A percentile compares a stretch with the other conserved stretches of the same genome.
Conservation (phyloP, 1,140 invertebrate species). For the Caenorhabditis tropicalis region DNA sequence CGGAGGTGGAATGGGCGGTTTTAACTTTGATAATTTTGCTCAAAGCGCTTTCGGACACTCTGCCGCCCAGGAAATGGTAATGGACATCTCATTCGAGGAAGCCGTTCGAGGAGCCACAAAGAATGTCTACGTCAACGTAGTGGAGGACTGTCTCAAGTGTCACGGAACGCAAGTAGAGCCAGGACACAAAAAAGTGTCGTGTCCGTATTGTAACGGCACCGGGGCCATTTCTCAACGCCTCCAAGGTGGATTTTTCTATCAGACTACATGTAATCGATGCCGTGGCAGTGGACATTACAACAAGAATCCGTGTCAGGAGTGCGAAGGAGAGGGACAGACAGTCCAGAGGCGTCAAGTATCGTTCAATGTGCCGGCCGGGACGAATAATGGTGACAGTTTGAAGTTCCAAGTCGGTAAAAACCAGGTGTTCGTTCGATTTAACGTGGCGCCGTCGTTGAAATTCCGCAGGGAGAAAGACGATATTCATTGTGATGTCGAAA, state of each 20-base stretch:
- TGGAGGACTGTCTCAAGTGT: conserved; percentile 91
- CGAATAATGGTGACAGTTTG: conserved; percentile 83
- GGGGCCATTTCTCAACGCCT: conserved; percentile 75
- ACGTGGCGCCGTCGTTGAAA: conserved; percentile 87
- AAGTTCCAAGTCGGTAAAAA: conserved; percentile 84
- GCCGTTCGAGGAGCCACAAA: conserved; percentile 79
- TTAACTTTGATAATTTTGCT: conserved; percentile 52
- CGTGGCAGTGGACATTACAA: conserved; percentile 86
- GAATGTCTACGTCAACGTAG: conserved; percentile 80
- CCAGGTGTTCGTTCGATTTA: conserved; percentile 67
- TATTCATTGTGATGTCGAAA: conserved; percentile 75
- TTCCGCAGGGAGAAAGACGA: conserved; percentile 91
- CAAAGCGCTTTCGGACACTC: conserved; percentile 41
- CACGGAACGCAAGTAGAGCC: conserved; percentile 83
- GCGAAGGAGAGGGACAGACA: conserved; percentile 88
- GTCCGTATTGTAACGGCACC: conserved; percentile 93
- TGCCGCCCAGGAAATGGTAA: conserved; percentile 46
- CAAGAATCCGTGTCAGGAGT: conserved; percentile 88
- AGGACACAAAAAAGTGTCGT: conserved; percentile 83
- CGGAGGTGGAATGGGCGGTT: conserved; percentile 33
- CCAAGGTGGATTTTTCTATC: conserved; percentile 91
- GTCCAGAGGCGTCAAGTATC: conserved; percentile 87
- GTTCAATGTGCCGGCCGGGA: conserved; percentile 93
- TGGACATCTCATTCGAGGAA: conserved; percentile 92
- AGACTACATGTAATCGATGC: conserved; percentile 91